A percentile compares a stretch with the other conserved stretches of the same genome.
Evolutionary conservation across 2,888 invertebrate species (phyloP).

Genomic region (Thecocarcelia acutangulata): DNA sequence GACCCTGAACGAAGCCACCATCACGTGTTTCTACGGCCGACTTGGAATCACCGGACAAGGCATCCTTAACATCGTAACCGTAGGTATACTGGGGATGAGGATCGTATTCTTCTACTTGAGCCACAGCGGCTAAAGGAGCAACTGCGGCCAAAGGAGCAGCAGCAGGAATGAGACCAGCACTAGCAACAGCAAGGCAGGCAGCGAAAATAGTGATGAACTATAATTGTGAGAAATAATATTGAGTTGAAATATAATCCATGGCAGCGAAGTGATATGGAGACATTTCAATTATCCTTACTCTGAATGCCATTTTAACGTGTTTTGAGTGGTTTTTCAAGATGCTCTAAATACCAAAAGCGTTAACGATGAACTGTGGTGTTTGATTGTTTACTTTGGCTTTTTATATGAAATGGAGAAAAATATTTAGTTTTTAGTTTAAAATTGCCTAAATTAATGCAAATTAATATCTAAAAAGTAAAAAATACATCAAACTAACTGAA

Average conservation of each 20-base stretch:
- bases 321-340: conserved; percentile 70
- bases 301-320: conserved; percentile 78
- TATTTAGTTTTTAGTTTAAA: conserved; percentile 38
- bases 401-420: conserved; percentile 69
- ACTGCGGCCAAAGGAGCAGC: conserved; percentile 75
- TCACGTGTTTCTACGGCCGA: conserved; percentile 81
- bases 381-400: conserved; percentile 73
- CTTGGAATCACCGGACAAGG: conserved; percentile 81
- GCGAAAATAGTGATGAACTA: conserved; percentile 78
- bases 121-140: conserved; percentile 62
- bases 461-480: conserved; percentile 3
- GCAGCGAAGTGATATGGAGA: neutral
- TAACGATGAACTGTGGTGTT: conserved; percentile 77
- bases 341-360: conserved; percentile 79
- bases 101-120: conserved; percentile 79
- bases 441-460: conserved; percentile 70
- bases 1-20: conserved; percentile 81
- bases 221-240: conserved; percentile 47
- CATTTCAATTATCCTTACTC: conserved; percentile 75
- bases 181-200: conserved; percentile 77
- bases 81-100: conserved; percentile 81
- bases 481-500: neutral
- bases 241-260: conserved; percentile 25
- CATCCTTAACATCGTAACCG: conserved; percentile 81
- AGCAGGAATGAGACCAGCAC: conserved; percentile 77